phyloP scores from a whole-genome alignment of 2,888 invertebrate species.

The Drosophila acutilabella region DNA sequence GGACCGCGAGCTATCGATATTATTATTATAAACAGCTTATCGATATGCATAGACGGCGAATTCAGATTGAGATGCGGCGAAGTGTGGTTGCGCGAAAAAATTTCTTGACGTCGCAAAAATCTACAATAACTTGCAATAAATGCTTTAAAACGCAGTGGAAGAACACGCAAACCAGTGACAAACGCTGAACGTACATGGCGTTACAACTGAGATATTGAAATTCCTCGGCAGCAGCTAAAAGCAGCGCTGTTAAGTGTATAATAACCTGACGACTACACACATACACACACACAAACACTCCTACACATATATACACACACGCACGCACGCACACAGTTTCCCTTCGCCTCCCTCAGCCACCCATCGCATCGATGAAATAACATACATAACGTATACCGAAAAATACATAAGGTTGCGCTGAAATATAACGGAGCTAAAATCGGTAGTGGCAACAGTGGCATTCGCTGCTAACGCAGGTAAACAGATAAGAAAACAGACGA shows the following conservation, averaged over 20 bases:
- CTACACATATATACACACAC: conserved; percentile 35
- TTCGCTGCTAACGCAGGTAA: conserved; percentile 41
- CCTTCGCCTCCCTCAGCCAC: conserved; percentile 33
- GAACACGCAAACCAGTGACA: conserved; percentile 56
- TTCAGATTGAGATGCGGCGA: conserved; percentile 62
- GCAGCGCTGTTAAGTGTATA: conserved; percentile 49
- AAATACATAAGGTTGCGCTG: conserved; percentile 65
- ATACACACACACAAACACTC: conserved; percentile 38
- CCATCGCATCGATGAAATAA: conserved; percentile 64
- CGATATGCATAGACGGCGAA: conserved; percentile 46
- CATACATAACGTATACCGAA: conserved; percentile 77
- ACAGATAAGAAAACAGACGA: conserved; percentile 54
- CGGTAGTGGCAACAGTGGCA: conserved; percentile 24
- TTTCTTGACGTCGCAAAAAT: conserved; percentile 65
- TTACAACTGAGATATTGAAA: conserved; percentile 44
- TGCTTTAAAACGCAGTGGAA: conserved; percentile 60
- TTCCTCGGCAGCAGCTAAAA: conserved; percentile 38
- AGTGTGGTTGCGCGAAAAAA: conserved; percentile 65
- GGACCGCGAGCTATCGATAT: conserved; percentile 36
- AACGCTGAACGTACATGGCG: conserved; percentile 68
- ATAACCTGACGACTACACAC: conserved; percentile 53
- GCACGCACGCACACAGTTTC: conserved; percentile 41
- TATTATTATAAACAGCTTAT: conserved; percentile 13
- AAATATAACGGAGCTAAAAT: conserved; percentile 44
- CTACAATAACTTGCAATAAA: conserved; percentile 58